Base-by-base conservation (phyloP, 2,888 invertebrate species). In the Sussaba pulchella region DNA sequence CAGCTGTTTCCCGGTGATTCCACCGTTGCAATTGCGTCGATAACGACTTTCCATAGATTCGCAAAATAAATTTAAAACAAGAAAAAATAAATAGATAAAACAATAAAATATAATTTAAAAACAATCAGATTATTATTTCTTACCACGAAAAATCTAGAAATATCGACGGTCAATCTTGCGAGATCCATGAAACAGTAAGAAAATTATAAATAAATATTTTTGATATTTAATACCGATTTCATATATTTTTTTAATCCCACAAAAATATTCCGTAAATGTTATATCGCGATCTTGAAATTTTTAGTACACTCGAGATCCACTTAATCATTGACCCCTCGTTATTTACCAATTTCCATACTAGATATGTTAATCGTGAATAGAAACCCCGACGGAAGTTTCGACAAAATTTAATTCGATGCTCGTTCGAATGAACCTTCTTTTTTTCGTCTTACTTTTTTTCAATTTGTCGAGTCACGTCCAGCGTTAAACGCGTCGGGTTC, bases 11-110 rank as follows among this genome's bases (percentile, higher is more conserved):
- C 17, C 52, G 54, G 41, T 47, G 2, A 39, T 52, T 43, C 63
- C 26, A 43, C 61, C 36, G 50, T 71, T 59, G 17, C 14, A 39
- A 43, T 52, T 52, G 61, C 71, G 45, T 59, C 41, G 77, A 66
- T 21, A 39, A 71, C 26, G 50, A 43, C 47, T 70, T 75, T 74
- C 39, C 43, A 61, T 64, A 50, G 61, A 69, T 69, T 69, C 41
- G 41, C 4, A 21, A 24, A 67, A 21, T 39, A 10, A 67, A 26
- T 54, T n/a, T 12, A 52, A 5, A 9, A 52, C 10, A 21, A 21
- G 19, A 17, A 8, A 47, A 47, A n/a, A 45, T 19, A 47, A 19
- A 8, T 19, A 17, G 21, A 2, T 8, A 47, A 14, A 47, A n/a
- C n/a, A n/a, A n/a, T n/a, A n/a, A n/a, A n/a, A n/a, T n/a, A n/a